Conservation (phyloP, 2,113 vertebrate genomes). For the Mesitornis unicolor region DNA sequence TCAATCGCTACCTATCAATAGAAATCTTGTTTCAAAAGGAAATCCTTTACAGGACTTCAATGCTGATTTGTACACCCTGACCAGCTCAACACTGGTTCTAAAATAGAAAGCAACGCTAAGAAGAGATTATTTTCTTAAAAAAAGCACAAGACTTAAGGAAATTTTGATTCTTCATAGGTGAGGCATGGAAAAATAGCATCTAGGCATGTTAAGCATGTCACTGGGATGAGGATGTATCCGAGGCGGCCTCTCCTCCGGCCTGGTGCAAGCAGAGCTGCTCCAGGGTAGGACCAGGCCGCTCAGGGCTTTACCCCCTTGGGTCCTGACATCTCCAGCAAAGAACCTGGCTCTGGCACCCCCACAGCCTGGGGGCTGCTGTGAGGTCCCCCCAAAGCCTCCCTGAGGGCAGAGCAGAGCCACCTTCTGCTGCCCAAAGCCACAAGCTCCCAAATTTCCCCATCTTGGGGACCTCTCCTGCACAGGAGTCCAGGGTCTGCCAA, state of each 20-base stretch:
- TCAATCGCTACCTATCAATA: not conserved
- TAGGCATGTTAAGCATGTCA: too few species aligned
- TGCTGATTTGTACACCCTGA: not conserved
- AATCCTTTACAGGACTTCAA: not conserved
- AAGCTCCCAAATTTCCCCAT: not conserved
- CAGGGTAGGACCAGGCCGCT: not conserved
- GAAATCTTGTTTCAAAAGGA: not conserved
- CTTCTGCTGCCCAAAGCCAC: not conserved
- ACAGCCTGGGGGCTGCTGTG: not conserved
- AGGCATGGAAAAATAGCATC: not conserved
- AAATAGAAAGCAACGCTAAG: not conserved
- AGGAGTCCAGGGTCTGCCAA: not conserved
- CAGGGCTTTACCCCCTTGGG: not conserved
- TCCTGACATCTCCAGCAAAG: not conserved
- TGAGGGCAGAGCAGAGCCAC: not conserved
- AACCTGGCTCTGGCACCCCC: accelerated
- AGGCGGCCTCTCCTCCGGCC: not conserved
- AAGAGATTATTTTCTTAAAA: not conserved
- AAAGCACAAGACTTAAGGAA: not conserved
- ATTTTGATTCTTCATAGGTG: not conserved
- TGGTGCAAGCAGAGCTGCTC: not conserved
- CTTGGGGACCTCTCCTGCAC: not conserved
- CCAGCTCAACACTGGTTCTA: not conserved
- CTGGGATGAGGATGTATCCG: not conserved
- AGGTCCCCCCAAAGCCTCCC: not conserved